phyloP scores from a whole-genome alignment of 2,113 vertebrate genomes.

The Indri indri region DNA sequence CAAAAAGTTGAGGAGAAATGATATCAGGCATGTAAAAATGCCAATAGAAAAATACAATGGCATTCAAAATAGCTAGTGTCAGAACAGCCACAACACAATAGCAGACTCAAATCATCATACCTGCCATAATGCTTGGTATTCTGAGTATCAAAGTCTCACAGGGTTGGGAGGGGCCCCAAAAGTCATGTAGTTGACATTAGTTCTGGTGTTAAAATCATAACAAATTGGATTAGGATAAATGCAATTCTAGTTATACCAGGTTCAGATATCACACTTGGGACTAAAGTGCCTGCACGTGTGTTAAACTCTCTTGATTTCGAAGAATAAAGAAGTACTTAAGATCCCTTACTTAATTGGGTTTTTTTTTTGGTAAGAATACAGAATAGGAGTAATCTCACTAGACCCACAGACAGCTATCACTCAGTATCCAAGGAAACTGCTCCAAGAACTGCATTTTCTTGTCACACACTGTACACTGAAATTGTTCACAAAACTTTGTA shows the following conservation, averaged over 20 bases:
- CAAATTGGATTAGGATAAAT: background rate
- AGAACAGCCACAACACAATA: background rate
- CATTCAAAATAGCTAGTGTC: background rate
- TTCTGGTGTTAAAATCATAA: background rate
- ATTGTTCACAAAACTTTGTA: background rate
- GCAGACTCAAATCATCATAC: background rate
- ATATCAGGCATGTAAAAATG: background rate
- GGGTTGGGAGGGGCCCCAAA: background rate
- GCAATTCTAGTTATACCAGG: background rate
- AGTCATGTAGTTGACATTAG: background rate
- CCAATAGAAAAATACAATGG: background rate
- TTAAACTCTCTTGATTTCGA: background rate
- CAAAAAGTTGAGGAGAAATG: background rate
- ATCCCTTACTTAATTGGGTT: background rate
- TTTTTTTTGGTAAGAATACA: background rate
- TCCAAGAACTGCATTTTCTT: background rate
- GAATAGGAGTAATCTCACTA: background rate
- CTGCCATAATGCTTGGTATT: background rate
- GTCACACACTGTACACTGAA: background rate
- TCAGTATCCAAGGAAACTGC: background rate
- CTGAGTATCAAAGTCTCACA: background rate
- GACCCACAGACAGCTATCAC: background rate
- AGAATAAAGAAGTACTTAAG: background rate
- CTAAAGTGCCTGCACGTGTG: background rate
- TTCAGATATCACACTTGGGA: background rate